Base-by-base conservation (phyloP, 2,888 invertebrate genomes). In the Onthophagus sagittarius region DNA sequence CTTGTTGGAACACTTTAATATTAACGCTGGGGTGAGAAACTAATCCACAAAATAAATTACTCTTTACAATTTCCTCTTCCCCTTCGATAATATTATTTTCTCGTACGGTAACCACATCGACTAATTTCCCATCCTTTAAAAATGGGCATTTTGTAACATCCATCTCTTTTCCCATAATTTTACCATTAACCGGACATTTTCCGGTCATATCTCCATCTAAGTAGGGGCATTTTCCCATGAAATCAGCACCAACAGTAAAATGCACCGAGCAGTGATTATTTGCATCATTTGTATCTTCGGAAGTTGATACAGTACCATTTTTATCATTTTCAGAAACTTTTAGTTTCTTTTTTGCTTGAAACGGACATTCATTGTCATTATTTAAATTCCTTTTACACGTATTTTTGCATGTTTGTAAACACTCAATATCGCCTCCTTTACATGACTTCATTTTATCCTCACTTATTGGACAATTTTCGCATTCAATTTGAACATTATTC, bases 11-110 rank as follows among this genome's bases (percentile, higher is more conserved):
- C 75, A 92, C 89, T 71, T 91, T 88, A 31, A 88, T 82, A 39
- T 89, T 89, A 64, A 92, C 86, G 79, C 88, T 88, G 71, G 86
- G 85, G 77, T 93, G 93, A 9, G 90, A 89, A 63, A 90, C 89
- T 15, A 95, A 85, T 23, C 95, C 94, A 80, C 93, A 93, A 83
- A 88, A 93, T 62, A 87, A 82, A 63, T 85, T 13, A 14, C 65
- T 73, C 6, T 74, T 71, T 15, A n/a, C 32, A 69, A 31, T 78
- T 31, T 15, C 14, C 3, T 53, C 9, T 31, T 64, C 39, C 7
- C n/a, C 73, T 69, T 69, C 70, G 69, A 67, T 23, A 70, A 73
- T 13, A 73, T 67, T 33, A 72, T 62, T 32, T 72, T 71, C 65
- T n/a, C 13, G 15, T 5, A 62, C 31, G 53, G 14, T 32, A 15